Evolutionary conservation across 1,140 invertebrate genomes (phyloP).

Genomic region (Cherax destructor): DNA sequence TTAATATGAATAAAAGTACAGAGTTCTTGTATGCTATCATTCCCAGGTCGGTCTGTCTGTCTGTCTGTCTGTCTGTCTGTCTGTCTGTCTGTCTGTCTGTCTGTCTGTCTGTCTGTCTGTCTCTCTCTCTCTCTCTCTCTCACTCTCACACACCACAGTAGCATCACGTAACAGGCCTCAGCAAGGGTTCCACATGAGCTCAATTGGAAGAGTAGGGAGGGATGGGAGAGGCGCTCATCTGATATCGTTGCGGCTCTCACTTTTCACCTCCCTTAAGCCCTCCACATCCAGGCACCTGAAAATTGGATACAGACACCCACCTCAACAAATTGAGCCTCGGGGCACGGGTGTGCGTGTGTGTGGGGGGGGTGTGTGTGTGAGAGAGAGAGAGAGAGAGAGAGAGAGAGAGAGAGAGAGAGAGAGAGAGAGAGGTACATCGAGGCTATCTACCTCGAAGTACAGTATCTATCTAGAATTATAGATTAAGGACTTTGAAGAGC

Average conservation of each 20-base stretch:
- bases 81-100: background rate
- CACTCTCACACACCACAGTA: background rate
- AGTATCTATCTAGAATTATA: no score
- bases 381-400: no score
- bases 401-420: background rate
- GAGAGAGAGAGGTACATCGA: background rate
- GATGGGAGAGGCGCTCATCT: constrained; percentile 48
- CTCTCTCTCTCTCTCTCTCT: background rate
- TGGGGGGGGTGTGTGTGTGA: no score
- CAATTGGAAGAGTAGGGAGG: constrained; percentile 44
- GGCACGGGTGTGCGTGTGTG: background rate
- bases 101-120: background rate
- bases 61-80: background rate
- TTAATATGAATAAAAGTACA: no score
- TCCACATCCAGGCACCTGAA: constrained; percentile 37
- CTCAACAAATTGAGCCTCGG: constrained; percentile 57
- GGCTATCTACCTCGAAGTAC: background rate
- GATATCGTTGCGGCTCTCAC: constrained; percentile 45
- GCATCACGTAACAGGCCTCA: constrained; percentile 10
- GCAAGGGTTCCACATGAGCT: constrained; percentile 27
- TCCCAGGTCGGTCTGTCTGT: background rate
- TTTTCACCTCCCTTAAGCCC: constrained; percentile 55
- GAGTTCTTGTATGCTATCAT: no score
- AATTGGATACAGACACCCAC: constrained; percentile 62
- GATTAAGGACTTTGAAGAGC: no score